phyloP scores from a whole-genome alignment of 1,140 invertebrate species.

The Druon quercuslanigerum region DNA sequence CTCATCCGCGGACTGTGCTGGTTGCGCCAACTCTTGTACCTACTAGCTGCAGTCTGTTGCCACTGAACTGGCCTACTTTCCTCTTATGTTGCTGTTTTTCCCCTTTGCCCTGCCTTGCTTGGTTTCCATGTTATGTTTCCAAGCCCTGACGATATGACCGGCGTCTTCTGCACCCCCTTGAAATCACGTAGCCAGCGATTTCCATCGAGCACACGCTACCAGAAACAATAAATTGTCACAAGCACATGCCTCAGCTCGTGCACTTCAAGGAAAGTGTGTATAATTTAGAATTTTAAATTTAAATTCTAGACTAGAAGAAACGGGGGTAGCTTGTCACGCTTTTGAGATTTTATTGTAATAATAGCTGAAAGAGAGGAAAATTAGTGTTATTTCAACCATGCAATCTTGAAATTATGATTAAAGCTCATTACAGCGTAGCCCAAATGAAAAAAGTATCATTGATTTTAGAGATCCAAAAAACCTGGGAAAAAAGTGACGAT shows the following conservation, averaged over 20 bases:
- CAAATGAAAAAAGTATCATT: too few relatives aligned
- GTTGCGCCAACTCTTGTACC: background rate
- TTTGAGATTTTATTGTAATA: too few relatives aligned
- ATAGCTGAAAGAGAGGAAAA: too few relatives aligned
- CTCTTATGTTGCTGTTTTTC: constrained; percentile 13
- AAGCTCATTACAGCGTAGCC: too few relatives aligned
- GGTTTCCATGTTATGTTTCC: background rate
- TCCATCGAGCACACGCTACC: constrained; percentile 22
- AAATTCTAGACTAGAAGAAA: too few relatives aligned
- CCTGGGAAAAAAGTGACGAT: too few relatives aligned
- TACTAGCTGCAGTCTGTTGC: background rate
- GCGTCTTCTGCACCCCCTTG: background rate
- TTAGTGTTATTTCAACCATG: too few relatives aligned
- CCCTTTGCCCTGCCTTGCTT: background rate
- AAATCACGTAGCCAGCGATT: constrained; percentile 25
- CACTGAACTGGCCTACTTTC: constrained; percentile 5
- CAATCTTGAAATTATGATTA: too few relatives aligned
- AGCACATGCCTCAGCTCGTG: background rate
- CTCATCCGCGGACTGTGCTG: background rate
- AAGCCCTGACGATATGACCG: background rate
- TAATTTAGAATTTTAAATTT: too few relatives aligned
- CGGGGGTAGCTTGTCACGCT: too few relatives aligned
- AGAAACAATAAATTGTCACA: constrained; percentile 23
- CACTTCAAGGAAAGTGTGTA: too few relatives aligned
- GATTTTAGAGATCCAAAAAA: too few relatives aligned